Evolutionary conservation across 2,888 invertebrate genomes (phyloP).

Genomic region (Drosophila kokeensis): DNA sequence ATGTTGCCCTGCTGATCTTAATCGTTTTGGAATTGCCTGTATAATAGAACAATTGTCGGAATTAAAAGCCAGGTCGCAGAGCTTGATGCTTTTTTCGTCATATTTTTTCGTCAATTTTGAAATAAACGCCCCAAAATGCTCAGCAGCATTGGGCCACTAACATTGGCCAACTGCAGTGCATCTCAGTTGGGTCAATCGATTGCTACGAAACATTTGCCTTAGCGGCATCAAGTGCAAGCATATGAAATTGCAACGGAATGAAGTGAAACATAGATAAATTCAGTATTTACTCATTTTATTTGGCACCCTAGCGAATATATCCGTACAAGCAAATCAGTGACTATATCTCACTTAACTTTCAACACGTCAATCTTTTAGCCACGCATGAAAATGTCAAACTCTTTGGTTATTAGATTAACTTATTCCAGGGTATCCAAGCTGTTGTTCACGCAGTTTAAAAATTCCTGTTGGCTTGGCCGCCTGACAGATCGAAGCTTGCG

Average conservation of each 20-base stretch:
- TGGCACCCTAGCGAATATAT: background rate
- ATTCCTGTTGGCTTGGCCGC: constrained; percentile 20
- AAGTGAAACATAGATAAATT: background rate
- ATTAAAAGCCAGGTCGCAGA: constrained; percentile 51
- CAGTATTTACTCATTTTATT: background rate
- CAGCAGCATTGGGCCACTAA: constrained; percentile 8
- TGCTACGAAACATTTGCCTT: background rate
- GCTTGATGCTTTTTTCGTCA: constrained; percentile 11
- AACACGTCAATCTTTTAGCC: background rate
- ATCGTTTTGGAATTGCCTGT: constrained; percentile 82
- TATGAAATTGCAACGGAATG: background rate
- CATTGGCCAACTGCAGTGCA: constrained; percentile 15
- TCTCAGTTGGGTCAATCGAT: constrained; percentile 6
- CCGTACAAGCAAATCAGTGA: background rate
- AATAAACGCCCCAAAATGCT: constrained; percentile 23
- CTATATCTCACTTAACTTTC: background rate
- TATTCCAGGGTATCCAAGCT: constrained; percentile 37
- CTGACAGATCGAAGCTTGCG: constrained; percentile 45
- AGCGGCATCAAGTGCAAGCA: background rate
- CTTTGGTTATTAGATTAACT: background rate
- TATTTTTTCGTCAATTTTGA: constrained; percentile 35
- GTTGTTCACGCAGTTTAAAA: constrained; percentile 23
- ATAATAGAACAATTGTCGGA: constrained; percentile 78
- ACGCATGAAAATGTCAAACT: background rate
- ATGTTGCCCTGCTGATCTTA: constrained; percentile 67